These are phyloP conservation scores for Anastrepha obliqua DNA, from an alignment of 1,140 invertebrate genomes.

Conservation along the genomic window DNA sequence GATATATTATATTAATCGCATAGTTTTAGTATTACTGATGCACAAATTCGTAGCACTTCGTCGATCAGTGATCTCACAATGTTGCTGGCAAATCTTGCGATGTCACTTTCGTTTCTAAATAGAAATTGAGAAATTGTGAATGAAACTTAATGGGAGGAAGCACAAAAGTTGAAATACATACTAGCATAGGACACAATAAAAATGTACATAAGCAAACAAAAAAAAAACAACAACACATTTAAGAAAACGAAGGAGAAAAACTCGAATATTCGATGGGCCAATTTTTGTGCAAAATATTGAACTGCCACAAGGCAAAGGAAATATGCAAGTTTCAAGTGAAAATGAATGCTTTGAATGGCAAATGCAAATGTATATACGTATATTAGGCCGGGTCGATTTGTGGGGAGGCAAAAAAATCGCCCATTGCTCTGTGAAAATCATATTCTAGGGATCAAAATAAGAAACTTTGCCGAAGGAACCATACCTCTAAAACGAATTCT, in stretches of 20 bases:
- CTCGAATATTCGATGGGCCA: not conserved
- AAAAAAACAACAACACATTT: not conserved
- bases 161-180: conserved; percentile 15
- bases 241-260: not conserved
- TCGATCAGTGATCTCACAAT: conserved; percentile 33
- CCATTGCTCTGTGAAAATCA: too few relatives aligned
- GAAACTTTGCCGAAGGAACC: too few relatives aligned
- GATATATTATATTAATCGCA: not conserved
- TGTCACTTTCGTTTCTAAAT: conserved; percentile 40
- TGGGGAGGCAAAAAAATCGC: too few relatives aligned
- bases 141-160: not conserved
- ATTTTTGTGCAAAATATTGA: not conserved
- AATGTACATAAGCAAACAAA: not conserved
- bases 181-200: not conserved
- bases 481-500: too few relatives aligned
- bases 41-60: conserved; percentile 35
- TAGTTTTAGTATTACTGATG: not conserved
- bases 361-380: not conserved
- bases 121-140: conserved; percentile 49
- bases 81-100: not conserved
- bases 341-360: too few relatives aligned
- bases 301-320: not conserved
- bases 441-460: too few relatives aligned
- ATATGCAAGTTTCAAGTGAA: not conserved
- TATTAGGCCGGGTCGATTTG: too few relatives aligned